phyloP scores from a whole-genome alignment of 2,797 vertebrate genomes.

The Carapus acus region DNA sequence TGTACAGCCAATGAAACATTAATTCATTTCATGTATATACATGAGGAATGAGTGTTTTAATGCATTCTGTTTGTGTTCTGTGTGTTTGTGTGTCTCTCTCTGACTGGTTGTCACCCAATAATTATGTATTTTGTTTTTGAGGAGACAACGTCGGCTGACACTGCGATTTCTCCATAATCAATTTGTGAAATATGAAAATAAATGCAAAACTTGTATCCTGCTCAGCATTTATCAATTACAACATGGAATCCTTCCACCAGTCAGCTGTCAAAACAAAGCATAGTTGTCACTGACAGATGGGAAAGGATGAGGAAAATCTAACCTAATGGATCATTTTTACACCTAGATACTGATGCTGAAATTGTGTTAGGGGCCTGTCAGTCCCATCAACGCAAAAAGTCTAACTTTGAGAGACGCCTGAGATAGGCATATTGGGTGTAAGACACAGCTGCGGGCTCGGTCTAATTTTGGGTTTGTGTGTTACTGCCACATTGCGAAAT shows the following conservation, averaged over 20 bases:
- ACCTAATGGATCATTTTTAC: too few species aligned
- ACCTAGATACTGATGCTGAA: too few species aligned
- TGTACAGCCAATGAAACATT: too few species aligned
- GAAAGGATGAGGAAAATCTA: too few species aligned
- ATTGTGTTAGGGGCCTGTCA: not conserved
- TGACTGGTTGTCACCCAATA: too few species aligned
- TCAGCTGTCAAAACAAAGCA: not conserved
- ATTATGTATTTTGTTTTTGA: too few species aligned
- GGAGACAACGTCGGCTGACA: too few species aligned
- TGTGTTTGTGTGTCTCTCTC: too few species aligned
- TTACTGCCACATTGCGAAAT: conserved; percentile 12
- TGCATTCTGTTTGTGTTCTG: too few species aligned
- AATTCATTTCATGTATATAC: too few species aligned
- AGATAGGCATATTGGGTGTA: conserved; percentile 17
- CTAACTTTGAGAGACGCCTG: not conserved
- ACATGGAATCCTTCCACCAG: not conserved
- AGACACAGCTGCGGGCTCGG: conserved; percentile 17
- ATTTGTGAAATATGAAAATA: not conserved
- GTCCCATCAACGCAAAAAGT: conserved; percentile 1
- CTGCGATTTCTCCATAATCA: not conserved
- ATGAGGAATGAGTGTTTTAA: too few species aligned
- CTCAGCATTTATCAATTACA: not conserved
- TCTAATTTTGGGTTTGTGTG: conserved; percentile 26
- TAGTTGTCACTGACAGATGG: too few species aligned
- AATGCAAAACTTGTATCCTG: not conserved